Evolutionary conservation across 2,797 vertebrate species (phyloP), one percentile per base, ranked within the genome.

Genomic region (Prunella strophiata): DNA sequence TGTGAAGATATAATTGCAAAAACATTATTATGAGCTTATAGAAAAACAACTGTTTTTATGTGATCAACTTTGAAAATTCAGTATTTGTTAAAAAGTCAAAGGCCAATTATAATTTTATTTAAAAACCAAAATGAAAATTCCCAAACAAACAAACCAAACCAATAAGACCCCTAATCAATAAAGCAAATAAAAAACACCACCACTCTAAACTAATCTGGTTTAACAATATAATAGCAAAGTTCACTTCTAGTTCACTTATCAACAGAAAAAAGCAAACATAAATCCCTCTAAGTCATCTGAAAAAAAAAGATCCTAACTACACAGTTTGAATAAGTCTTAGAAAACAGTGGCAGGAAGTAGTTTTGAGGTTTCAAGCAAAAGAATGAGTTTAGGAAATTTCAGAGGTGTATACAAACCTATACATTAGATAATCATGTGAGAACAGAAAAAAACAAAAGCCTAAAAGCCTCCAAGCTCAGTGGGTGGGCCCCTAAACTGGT

Each of bases 1-100:
- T 40, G 38, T 74, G 58, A 95, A 89, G 27, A 92, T 54, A 71
- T 17, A 85, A n/a, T 38, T 88, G 38, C 12, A 94, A 83, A 94
- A 88, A 10, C 18, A 36, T 13, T 19, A 42, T 47, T 89, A 74
- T 40, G 30, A 85, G 16, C 30, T 84, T 66, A 78, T 0, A 78
- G 16, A 72, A 94, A 71, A 74, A 2, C 21, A 43, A 13, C 14
- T 74, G n/a, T 36, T 77, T 71, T 43, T 47, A 67, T 3, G 3
- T 23, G n/a, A 59, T 58, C n/a, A 45, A 5, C 86, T 90, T 72
- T 78, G 68, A 78, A 94, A 91, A 51, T 32, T 70, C 22, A 71
- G 14, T 14, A 62, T 62, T 74, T 65, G 45, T 77, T 71, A 57
- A 77, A 75, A 90, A n/a, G 54, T 63, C 57, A 47, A 80, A 85